phyloP scores from a whole-genome alignment of 2,797 vertebrate genomes.

The Sebastes taczanowskii region DNA sequence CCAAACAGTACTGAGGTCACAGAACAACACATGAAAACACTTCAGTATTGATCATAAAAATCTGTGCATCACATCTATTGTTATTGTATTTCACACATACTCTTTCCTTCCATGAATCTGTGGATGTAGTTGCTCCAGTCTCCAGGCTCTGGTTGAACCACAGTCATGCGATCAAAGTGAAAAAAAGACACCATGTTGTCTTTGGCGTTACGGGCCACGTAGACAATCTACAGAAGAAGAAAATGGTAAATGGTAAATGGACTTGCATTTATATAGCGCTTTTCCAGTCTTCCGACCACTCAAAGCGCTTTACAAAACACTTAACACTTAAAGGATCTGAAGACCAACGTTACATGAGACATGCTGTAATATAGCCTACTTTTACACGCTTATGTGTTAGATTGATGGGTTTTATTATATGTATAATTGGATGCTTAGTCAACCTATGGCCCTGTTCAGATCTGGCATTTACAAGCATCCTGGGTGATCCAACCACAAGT shows the following conservation, averaged over 20 bases:
- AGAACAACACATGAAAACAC: background rate
- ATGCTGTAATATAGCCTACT: background rate
- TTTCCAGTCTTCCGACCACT: too few species aligned
- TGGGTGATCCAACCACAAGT: too few species aligned
- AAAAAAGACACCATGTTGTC: slow-evolving; percentile 87
- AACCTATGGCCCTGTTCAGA: too few species aligned
- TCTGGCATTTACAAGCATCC: too few species aligned
- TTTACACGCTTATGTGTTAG: too few species aligned
- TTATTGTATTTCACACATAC: background rate
- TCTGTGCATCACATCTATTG: too few species aligned
- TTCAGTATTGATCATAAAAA: background rate
- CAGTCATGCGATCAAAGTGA: slow-evolving; percentile 86
- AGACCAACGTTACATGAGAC: background rate
- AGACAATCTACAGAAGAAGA: background rate
- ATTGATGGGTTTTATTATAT: too few species aligned
- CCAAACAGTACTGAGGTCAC: slow-evolving; percentile 80
- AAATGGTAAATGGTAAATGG: too few species aligned
- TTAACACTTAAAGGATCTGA: background rate
- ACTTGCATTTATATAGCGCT: too few species aligned
- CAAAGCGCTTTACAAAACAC: too few species aligned
- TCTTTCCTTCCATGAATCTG: background rate
- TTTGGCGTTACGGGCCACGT: slow-evolving; percentile 71
- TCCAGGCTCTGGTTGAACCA: background rate
- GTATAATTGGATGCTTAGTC: too few species aligned
- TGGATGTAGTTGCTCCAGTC: background rate